phyloP scores from a whole-genome alignment of 2,888 invertebrate species.

The Sussaba pulchella region DNA sequence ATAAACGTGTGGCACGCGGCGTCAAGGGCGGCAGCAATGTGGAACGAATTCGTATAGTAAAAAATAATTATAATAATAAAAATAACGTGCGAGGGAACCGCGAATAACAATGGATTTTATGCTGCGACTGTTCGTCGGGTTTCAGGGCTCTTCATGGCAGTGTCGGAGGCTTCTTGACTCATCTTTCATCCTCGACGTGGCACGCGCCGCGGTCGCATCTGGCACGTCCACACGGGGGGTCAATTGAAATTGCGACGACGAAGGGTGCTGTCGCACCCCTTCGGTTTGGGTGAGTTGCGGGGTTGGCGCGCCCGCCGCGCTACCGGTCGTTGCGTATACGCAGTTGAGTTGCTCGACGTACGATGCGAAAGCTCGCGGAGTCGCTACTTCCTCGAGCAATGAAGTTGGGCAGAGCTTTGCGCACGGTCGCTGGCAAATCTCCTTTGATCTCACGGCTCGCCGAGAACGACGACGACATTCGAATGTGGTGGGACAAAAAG shows the following conservation, averaged over 20 bases:
- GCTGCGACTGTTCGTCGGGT: constrained; percentile 12
- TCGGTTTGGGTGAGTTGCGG: no score
- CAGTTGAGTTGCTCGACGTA: no score
- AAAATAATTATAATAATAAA: no score
- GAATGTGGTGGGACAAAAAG: background rate
- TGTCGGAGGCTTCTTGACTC: constrained; percentile 71
- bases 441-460: constrained; percentile 3
- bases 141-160: constrained; percentile 38
- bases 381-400: constrained; percentile 19
- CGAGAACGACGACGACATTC: constrained; percentile 17
- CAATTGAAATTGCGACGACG: constrained; percentile 80
- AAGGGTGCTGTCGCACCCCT: constrained; percentile 57
- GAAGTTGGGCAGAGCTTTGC: background rate
- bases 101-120: constrained; percentile 72
- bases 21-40: constrained; percentile 1
- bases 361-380: constrained; percentile 11
- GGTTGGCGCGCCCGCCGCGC: background rate
- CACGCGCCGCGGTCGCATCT: constrained; percentile 83
- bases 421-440: background rate
- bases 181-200: constrained; percentile 82
- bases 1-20: constrained; percentile 73
- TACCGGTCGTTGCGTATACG: no score
- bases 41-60: constrained; percentile 42
- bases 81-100: constrained; percentile 47
- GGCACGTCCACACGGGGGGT: constrained; percentile 79